phyloP scores from a whole-genome alignment of 2,113 vertebrate species.

The Notothenia rossii region DNA sequence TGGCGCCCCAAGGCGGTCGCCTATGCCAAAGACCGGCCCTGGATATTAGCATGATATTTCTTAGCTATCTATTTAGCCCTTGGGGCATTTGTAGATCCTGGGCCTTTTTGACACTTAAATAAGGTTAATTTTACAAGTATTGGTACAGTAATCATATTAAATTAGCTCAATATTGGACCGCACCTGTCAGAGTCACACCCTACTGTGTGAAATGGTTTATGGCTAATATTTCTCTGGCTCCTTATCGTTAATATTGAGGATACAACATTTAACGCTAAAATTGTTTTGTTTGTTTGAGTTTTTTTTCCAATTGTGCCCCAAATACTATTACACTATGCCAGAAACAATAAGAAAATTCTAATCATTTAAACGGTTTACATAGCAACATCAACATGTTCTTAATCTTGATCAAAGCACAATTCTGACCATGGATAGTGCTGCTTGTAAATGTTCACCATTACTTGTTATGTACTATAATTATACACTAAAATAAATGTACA shows the following conservation, averaged over 20 bases:
- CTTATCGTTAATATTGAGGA: too few species aligned
- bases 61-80: too few species aligned
- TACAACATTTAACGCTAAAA: neutral
- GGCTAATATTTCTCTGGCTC: neutral
- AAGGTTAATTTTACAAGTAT: too few species aligned
- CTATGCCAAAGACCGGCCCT: too few species aligned
- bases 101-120: too few species aligned
- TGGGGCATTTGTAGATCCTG: too few species aligned
- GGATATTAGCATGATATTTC: too few species aligned
- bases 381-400: neutral
- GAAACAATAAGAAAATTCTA: neutral
- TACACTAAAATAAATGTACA: neutral
- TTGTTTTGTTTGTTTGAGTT: neutral
- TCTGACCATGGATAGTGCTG: neutral
- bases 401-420: neutral
- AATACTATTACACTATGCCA: neutral
- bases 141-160: too few species aligned
- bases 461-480: neutral
- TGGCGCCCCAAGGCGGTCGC: too few species aligned
- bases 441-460: neutral
- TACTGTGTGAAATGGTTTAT: neutral
- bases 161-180: too few species aligned
- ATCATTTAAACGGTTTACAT: too few species aligned
- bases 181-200: too few species aligned
- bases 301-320: neutral